Percentiles rank a stretch among this genome's conserved stretches.
These are phyloP conservation scores for Nymphicus hollandicus DNA, from an alignment of 2,113 vertebrate species.

Conservation along the genomic window DNA sequence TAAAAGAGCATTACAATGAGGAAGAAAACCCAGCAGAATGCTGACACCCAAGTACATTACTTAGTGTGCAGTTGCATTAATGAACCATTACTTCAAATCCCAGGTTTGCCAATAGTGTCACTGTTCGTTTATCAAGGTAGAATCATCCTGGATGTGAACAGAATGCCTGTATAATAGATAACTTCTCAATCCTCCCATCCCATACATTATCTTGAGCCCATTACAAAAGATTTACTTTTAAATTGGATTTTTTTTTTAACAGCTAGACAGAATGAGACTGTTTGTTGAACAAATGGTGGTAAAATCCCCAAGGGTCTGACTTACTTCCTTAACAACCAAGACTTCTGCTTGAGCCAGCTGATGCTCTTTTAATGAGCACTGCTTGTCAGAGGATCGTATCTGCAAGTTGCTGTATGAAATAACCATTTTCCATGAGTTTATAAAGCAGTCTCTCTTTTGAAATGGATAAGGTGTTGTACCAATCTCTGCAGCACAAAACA, in stretches of 20 bases:
- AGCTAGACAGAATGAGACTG: slow-evolving; percentile 42
- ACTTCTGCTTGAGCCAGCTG: slow-evolving; percentile 20
- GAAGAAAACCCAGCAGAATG: slow-evolving; percentile 14
- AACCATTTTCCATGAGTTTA: slow-evolving; percentile 51
- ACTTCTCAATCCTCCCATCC: slow-evolving; percentile 4
- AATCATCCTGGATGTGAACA: slow-evolving; percentile 41
- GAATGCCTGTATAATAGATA: slow-evolving; percentile 25
- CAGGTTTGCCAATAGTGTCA: slow-evolving; percentile 38
- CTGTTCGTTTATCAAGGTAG: slow-evolving; percentile 43
- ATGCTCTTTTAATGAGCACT: slow-evolving; percentile 63
- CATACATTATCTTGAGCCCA: slow-evolving; percentile 55
- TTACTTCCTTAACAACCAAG: slow-evolving; percentile 36
- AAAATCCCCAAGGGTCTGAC: slow-evolving; percentile 39
- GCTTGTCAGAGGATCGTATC: slow-evolving; percentile 67
- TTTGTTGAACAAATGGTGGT: slow-evolving; percentile 68
- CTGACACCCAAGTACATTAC: slow-evolving; percentile 19
- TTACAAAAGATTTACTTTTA: slow-evolving; percentile 67
- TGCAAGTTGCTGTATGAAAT: slow-evolving; percentile 59
- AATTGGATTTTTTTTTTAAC: slow-evolving; percentile 33
- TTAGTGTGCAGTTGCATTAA: slow-evolving; percentile 65
- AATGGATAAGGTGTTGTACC: slow-evolving; percentile 41
- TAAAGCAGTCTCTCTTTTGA: slow-evolving; percentile 57
- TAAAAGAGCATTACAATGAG: slow-evolving; percentile 21
- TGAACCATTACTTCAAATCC: slow-evolving; percentile 63
- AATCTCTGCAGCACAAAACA: slow-evolving; percentile 36